Evolutionary conservation across 64 coral and sea anemone species (phyloP).

Genomic region (Montipora foliosa): DNA sequence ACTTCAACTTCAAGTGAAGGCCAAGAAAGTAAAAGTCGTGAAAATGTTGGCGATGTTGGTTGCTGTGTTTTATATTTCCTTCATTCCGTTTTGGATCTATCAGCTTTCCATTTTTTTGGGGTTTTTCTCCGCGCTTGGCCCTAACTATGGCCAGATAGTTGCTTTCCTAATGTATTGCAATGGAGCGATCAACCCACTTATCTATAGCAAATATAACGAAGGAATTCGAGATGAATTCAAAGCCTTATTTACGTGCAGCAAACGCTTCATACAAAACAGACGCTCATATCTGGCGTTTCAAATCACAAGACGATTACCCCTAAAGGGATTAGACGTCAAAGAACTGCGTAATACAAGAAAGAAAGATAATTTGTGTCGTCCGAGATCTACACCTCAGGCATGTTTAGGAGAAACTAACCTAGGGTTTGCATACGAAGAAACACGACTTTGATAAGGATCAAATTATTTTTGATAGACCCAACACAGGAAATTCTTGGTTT

Average conservation of each 20-base stretch:
- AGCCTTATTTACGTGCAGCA: conserved; percentile 6
- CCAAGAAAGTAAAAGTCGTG: not conserved
- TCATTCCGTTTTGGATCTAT: conserved; percentile 28
- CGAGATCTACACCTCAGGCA: not conserved
- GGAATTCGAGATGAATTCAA: conserved; percentile 34
- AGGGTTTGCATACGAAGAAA: not conserved
- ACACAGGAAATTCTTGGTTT: not conserved
- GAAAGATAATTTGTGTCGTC: not conserved
- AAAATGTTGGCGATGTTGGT: conserved; percentile 40
- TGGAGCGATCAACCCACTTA: conserved; percentile 1
- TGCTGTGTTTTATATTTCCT: conserved; percentile 26
- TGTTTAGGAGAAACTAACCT: not conserved
- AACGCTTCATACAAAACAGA: not conserved
- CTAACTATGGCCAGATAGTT: not conserved
- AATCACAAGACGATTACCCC: not conserved
- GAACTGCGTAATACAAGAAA: not conserved
- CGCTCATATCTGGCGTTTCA: not conserved
- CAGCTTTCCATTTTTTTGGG: conserved; percentile 17
- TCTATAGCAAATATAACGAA: conserved; percentile 19
- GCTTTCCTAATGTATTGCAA: conserved; percentile 36
- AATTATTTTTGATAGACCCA: not conserved
- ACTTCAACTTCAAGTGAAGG: not conserved
- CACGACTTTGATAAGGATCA: not conserved
- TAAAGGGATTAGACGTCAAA: not conserved
- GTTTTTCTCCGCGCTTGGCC: not conserved